phyloP scores from a whole-genome alignment of 2,888 invertebrate genomes.

The Thereva nobilitata region DNA sequence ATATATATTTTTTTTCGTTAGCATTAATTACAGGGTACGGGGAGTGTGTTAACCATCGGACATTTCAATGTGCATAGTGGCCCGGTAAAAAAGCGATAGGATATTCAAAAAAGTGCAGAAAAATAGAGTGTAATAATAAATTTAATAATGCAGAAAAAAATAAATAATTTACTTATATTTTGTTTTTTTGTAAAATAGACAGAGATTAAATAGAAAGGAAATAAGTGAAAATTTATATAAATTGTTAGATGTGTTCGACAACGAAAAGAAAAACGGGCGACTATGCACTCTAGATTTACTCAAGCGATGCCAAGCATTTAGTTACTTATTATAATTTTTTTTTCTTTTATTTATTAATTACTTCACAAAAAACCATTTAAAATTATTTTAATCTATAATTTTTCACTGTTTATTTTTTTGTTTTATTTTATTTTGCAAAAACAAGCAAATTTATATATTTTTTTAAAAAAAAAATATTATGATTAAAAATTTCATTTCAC shows the following conservation, averaged over 20 bases:
- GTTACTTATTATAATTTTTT: constrained; percentile 22
- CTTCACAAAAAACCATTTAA: constrained; percentile 13
- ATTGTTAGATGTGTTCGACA: constrained; percentile 1
- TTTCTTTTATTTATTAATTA: constrained; percentile 15
- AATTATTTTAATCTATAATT: too few relatives aligned
- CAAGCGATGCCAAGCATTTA: constrained; percentile 47
- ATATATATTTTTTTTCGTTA: constrained; percentile 17
- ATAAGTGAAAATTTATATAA: not conserved
- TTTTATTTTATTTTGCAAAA: not conserved
- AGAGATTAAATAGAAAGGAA: too few relatives aligned
- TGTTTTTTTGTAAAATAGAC: too few relatives aligned
- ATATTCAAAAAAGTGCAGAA: too few relatives aligned
- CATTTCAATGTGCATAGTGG: constrained; percentile 46
- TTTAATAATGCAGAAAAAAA: not conserved
- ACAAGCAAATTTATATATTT: too few relatives aligned
- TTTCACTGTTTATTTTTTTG: not conserved
- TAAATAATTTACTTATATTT: too few relatives aligned
- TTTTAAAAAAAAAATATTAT: too few relatives aligned
- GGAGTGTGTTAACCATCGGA: constrained; percentile 59
- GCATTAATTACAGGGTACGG: constrained; percentile 32
- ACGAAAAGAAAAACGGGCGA: constrained; percentile 38
- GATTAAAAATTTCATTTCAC: too few relatives aligned
- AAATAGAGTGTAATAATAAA: not conserved
- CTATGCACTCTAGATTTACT: constrained; percentile 46
- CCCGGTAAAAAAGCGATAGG: constrained; percentile 1